Conservation (phyloP, 2,888 invertebrate genomes). For the Emmelina monodactyla region DNA sequence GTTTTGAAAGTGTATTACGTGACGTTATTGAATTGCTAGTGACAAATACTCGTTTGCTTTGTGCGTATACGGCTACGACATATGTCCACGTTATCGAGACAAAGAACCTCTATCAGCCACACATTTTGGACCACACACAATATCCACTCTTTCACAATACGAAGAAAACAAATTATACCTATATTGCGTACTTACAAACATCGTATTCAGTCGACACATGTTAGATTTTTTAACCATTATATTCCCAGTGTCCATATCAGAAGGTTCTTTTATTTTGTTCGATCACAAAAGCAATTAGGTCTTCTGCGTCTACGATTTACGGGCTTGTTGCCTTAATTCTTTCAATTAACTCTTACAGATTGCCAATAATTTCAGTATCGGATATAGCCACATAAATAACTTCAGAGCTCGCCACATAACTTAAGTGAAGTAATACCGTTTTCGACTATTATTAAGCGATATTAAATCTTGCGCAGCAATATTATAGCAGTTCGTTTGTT, state of each 20-base stretch:
- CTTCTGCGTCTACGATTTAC: background rate
- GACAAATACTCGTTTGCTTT: slow-evolving; percentile 51
- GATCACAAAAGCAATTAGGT: background rate
- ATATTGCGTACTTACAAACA: no score
- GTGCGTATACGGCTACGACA: slow-evolving; percentile 55
- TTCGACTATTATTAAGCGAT: no score
- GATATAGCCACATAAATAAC: background rate
- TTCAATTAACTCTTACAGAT: slow-evolving; percentile 1
- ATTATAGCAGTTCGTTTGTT: no score
- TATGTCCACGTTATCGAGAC: slow-evolving; percentile 65
- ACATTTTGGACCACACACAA: slow-evolving; percentile 63
- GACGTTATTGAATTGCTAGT: slow-evolving; percentile 16
- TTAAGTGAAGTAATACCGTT: no score
- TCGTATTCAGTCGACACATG: no score
- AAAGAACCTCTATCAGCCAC: slow-evolving; percentile 58
- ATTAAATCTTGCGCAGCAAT: no score
- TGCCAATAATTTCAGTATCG: slow-evolving; percentile 1
- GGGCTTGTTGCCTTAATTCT: slow-evolving; percentile 1
- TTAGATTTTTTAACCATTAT: no score
- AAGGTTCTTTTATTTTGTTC: no score
- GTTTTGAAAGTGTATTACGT: background rate
- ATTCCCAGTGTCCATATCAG: no score
- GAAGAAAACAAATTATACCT: background rate
- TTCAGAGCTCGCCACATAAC: no score
- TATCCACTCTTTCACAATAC: slow-evolving; percentile 44